These are phyloP conservation scores for Clarias pachynema DNA, from an alignment of 2,797 vertebrate genomes.

Conservation along the genomic window DNA sequence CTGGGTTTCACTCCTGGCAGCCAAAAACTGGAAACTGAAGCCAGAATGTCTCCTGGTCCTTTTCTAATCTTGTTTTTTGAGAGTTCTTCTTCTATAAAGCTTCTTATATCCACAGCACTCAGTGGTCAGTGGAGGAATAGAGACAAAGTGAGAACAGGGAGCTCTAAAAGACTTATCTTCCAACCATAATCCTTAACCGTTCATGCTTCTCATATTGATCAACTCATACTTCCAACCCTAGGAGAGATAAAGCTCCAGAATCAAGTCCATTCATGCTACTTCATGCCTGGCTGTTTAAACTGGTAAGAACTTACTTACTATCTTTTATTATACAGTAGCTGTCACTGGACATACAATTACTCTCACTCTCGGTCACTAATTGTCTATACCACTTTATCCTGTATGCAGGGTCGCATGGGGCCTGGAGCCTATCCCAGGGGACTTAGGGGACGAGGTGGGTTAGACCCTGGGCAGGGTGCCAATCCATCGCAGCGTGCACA, in stretches of 20 bases:
- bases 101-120: background rate
- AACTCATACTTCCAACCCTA: background rate
- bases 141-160: background rate
- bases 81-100: background rate
- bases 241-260: background rate
- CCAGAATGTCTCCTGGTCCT: background rate
- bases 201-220: background rate
- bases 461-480: no score
- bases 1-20: background rate
- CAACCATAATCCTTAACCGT: background rate
- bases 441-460: no score
- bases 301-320: background rate
- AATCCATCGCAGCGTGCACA: no score
- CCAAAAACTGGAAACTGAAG: background rate
- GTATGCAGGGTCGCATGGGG: no score
- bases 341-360: no score
- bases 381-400: no score
- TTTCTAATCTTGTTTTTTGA: background rate
- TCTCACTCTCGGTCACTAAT: no score
- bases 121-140: background rate
- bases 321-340: background rate
- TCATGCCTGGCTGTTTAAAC: background rate
- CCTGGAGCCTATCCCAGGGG: no score
- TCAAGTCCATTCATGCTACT: background rate
- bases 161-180: background rate